Evolutionary conservation across 2,113 vertebrate genomes (phyloP).

Genomic region (Toxostoma redivivum): DNA sequence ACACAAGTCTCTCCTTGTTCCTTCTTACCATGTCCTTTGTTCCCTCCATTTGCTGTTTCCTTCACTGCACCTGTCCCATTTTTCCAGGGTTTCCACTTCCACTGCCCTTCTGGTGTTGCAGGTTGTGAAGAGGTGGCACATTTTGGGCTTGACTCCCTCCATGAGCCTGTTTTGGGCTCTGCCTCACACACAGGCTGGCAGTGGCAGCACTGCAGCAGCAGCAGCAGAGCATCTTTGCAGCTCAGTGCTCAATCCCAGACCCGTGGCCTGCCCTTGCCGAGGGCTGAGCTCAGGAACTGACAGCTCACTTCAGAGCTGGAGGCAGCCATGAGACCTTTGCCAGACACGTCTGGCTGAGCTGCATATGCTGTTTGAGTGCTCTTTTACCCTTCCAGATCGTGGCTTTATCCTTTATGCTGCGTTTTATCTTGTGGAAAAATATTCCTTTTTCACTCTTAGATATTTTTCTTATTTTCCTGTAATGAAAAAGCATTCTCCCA

Average conservation of each 20-base stretch:
- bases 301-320: neutral
- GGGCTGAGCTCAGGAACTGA: neutral
- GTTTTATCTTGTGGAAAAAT: neutral
- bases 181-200: neutral
- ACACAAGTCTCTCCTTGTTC: neutral
- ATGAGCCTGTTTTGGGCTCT: neutral
- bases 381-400: neutral
- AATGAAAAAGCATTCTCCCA: neutral
- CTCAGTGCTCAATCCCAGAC: neutral
- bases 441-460: neutral
- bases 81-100: neutral
- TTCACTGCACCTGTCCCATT: fast-evolving
- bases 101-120: neutral
- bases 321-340: neutral
- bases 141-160: neutral
- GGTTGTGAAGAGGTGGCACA: neutral
- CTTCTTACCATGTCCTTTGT: neutral
- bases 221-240: neutral
- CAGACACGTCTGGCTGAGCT: neutral
- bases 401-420: neutral
- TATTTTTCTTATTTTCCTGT: neutral
- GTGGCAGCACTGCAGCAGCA: neutral
- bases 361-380: neutral
- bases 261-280: neutral
- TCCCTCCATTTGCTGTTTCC: neutral